Evolutionary conservation across 2,113 vertebrate species (phyloP), one percentile per base, ranked within the genome.

Genomic region (Caranx melampygus): DNA sequence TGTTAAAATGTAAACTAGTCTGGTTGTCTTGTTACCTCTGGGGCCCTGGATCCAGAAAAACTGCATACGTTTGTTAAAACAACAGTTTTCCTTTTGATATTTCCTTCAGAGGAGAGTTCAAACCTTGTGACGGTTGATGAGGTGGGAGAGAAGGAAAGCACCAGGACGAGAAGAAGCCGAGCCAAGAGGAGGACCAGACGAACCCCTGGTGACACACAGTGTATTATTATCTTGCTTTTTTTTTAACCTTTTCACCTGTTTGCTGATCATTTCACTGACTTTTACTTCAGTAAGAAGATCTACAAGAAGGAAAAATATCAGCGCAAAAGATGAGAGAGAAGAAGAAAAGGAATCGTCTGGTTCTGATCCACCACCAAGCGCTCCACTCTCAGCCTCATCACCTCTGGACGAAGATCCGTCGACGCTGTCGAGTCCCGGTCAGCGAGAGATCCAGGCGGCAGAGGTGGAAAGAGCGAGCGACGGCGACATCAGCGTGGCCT

Each of bases 111-210:
- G 15, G 79, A 83, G 31, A 52, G 16, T 6, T 0, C 55, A 34
- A 66, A 31, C 65, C 80, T 87, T 54, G 88, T 88, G 59, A 86
- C 78, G 0, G 57, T 87, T 0, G 90, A 91, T 3, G 80, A 91
- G 57, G 88, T 89, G 42, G 79, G 62, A 63, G 85, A 79, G 6
- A 16, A 59, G 33, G 54, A 74, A 59, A 58, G 69, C 45, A 7
- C 82, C 21, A 76, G 49, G 20, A 63, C 15, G 26, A 26, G 26
- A 3, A 70, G 60, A 82, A 60, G 63, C 12, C 71, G 57, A 58
- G 3, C 54, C 26, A 79, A 52, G 60, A 85, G 70, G 75, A 82
- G 6, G 65, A 13, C 15, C 52, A 66, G 73, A 60, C 58, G n/a
- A n/a, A 42, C 72, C 3, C 49, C 81, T 0, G 87, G 87, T 87